Base-by-base conservation (phyloP, 1,140 invertebrate genomes). In the Diachasmimorpha longicaudata region DNA sequence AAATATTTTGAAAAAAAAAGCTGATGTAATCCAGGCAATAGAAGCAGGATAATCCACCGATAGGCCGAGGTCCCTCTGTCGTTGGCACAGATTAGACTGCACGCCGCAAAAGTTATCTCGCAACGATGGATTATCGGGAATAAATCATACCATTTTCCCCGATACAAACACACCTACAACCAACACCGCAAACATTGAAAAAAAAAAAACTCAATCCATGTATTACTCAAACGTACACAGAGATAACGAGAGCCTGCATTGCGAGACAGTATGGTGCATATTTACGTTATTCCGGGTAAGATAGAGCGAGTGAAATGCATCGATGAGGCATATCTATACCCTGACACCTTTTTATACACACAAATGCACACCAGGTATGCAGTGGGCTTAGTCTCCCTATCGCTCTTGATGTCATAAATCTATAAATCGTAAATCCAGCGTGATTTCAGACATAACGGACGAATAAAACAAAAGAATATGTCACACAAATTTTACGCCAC, bases 341-440 rank as follows among this genome's bases (percentile, higher is more conserved):
- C 66, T 37, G 66, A 68, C 66, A 68, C 31, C 31, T 68, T 68
- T 68, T 68, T 68, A 16, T 37, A 16, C 31, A 37, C 36, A 68
- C 25, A 39, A 68, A 68, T 68, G 31, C n/a, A 55, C 14, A 23
- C 52, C 16, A 31, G 46, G 25, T 63, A 55, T 42, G 71, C 71
- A 63, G 23, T 37, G n/a, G 48, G 37, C 25, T 63, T 58, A 73
- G 36, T 19, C 36, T 68, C 14, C 36, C 31, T 68, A 55, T 70
- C 19, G 37, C 66, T 72, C 79, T 74, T 36, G 74, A n/a, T 52
- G 75, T 79, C 77, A 74, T 82, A 82, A 82, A 82, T 80, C 79
- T 83, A 81, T 82, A 82, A 79, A 82, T 81, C 67, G 76, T 76
- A 81, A 81, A 81, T 75, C 81, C 70, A 81, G 21, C 78, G 81